A percentile compares a stretch with the other conserved stretches of the same genome.
Conservation (phyloP, 2,113 vertebrate species). For the Muscicapa adusta region DNA sequence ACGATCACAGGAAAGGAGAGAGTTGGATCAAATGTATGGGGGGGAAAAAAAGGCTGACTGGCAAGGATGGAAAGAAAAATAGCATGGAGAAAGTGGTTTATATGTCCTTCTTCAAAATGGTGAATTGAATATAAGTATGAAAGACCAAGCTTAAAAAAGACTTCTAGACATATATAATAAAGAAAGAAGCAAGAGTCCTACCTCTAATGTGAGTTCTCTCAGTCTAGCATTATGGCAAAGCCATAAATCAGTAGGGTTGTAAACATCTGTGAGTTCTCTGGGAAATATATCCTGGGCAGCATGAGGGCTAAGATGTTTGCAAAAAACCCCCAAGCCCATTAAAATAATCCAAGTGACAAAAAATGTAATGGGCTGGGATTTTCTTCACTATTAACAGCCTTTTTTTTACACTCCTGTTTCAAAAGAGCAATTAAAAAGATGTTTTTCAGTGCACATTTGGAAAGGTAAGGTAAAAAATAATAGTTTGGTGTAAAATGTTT, state of each 20-base stretch:
- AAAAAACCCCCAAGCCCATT: not conserved
- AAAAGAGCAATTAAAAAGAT: not conserved
- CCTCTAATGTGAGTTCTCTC: not conserved
- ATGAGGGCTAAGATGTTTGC: not conserved
- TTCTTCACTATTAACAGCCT: not conserved
- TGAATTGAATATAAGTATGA: not conserved
- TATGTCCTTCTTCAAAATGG: not conserved
- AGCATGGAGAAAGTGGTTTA: not conserved
- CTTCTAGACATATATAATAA: not conserved
- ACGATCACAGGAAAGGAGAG: not conserved
- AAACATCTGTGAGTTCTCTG: not conserved
- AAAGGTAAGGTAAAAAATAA: not conserved
- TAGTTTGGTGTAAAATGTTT: not conserved
- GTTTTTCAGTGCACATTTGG: not conserved
- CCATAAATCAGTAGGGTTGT: not conserved
- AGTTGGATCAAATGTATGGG: not conserved
- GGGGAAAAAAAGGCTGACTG: not conserved
- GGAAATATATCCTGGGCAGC: not conserved
- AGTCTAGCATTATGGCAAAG: not conserved
- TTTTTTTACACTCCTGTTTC: not conserved
- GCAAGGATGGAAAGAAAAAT: not conserved
- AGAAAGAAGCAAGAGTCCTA: not conserved
- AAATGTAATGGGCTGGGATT: not conserved
- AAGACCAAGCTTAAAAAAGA: not conserved
- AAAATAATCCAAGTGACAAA: not conserved